Evolutionary conservation across 2,888 invertebrate species (phyloP), one percentile per base, ranked within the genome.

Genomic region (Conus canariensis): DNA sequence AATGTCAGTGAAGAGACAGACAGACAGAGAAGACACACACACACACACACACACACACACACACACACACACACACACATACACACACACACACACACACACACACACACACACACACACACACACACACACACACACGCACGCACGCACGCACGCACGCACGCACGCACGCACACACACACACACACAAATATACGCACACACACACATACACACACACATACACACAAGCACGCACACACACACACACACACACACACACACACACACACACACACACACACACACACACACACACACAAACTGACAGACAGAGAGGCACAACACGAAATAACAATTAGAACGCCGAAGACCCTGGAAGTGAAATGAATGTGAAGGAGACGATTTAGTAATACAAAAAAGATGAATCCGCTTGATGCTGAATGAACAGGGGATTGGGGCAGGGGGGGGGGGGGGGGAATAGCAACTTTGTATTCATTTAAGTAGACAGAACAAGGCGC

Each of bases 31-130:
- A 25, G 0, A 77, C 77, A 77, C 25, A 30, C 25, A 77, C 77
- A 30, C 45, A 77, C 77, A 77, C 77, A 77, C 77, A 77, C 25
- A 25, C 30, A 30, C 30, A 77, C 77, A 77, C 30, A 77, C 77
- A 77, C 77, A 77, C 25, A 30, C 77, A 77, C 77, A 77, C 77
- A 30, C 77, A 77, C 77, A 77, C 77, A 77, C 25, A 77, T 5
- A 77, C 77, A 77, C 77, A 77, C 77, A 77, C n/a, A 74, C n/a
- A 74, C n/a, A 74, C n/a, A 74, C n/a, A 8, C n/a, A 74, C n/a
- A 74, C n/a, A 74, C n/a, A 74, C n/a, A 8, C n/a, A 74, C n/a
- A 77, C 77, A 77, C 25, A 30, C 25, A 77, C 77, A 30, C 45
- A 77, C 77, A 77, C 77, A 77, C 77, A 77, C 25, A 25, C 30